phyloP scores from a whole-genome alignment of 2,888 invertebrate genomes.

The Eubasilissa splendida region DNA sequence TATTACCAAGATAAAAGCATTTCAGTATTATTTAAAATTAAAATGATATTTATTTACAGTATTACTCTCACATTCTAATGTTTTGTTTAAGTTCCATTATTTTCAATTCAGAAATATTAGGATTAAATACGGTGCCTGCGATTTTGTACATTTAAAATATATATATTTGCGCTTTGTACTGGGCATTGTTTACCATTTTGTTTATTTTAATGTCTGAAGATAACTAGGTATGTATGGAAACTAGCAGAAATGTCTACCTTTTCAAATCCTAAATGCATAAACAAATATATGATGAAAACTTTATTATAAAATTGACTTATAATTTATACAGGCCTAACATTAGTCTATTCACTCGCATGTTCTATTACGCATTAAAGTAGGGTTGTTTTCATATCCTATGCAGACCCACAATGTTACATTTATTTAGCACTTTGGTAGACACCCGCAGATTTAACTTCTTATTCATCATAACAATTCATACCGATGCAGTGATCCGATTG shows the following conservation, averaged over 20 bases:
- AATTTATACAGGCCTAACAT: slow-evolving; percentile 10
- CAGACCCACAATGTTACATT: too few species aligned
- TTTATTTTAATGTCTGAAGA: slow-evolving; percentile 17
- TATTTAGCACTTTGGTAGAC: too few species aligned
- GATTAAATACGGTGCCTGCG: slow-evolving; percentile 22
- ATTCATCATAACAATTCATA: too few species aligned
- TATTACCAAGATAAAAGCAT: slow-evolving; percentile 20
- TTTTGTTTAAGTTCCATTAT: background rate
- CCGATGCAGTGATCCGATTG: too few species aligned
- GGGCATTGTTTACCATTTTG: slow-evolving; percentile 9
- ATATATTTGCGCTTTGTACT: slow-evolving; percentile 15
- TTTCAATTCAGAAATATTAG: slow-evolving; percentile 13
- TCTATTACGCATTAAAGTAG: slow-evolving; percentile 15
- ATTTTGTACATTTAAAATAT: slow-evolving; percentile 1
- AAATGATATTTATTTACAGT: slow-evolving; percentile 15
- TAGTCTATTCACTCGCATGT: background rate
- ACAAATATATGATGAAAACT: slow-evolving; percentile 17
- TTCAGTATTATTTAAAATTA: slow-evolving; percentile 23
- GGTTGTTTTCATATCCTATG: background rate
- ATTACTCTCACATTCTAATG: slow-evolving; percentile 30
- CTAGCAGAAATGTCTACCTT: slow-evolving; percentile 12
- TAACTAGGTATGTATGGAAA: slow-evolving; percentile 6
- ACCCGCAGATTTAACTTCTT: too few species aligned
- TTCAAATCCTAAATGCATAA: slow-evolving; percentile 30
- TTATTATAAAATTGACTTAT: background rate